Conservation (phyloP, 2,113 vertebrate genomes). For the Ceyx cyanopectus region DNA sequence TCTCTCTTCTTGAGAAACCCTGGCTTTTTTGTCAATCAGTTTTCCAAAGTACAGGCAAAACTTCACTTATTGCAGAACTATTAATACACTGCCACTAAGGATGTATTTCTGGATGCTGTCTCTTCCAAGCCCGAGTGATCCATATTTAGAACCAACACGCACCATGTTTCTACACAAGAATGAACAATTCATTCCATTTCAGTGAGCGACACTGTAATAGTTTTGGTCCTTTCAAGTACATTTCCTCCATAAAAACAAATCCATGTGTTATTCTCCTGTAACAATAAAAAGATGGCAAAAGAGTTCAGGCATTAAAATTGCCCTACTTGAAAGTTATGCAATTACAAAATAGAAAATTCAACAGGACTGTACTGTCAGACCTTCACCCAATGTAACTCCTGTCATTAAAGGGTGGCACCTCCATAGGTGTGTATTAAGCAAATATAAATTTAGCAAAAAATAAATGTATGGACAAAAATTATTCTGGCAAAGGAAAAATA, state of each 20-base stretch:
- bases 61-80: not conserved
- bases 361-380: not conserved
- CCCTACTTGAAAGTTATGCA: not conserved
- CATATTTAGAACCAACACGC: not conserved
- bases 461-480: not conserved
- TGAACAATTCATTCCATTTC: not conserved
- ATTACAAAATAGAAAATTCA: not conserved
- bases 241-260: not conserved
- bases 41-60: not conserved
- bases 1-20: not conserved
- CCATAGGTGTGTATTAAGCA: fast-evolving
- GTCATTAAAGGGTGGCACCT: not conserved
- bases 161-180: not conserved
- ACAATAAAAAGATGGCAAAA: not conserved
- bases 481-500: not conserved
- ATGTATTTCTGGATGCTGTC: not conserved
- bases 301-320: not conserved
- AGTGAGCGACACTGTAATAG: not conserved
- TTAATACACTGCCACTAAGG: not conserved
- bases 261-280: not conserved
- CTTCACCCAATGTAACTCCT: not conserved
- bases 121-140: not conserved
- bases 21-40: not conserved
- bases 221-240: not conserved
- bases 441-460: not conserved